These are phyloP conservation scores for Perodicticus potto DNA, from an alignment of 2,797 vertebrate genomes.

Conservation along the genomic window DNA sequence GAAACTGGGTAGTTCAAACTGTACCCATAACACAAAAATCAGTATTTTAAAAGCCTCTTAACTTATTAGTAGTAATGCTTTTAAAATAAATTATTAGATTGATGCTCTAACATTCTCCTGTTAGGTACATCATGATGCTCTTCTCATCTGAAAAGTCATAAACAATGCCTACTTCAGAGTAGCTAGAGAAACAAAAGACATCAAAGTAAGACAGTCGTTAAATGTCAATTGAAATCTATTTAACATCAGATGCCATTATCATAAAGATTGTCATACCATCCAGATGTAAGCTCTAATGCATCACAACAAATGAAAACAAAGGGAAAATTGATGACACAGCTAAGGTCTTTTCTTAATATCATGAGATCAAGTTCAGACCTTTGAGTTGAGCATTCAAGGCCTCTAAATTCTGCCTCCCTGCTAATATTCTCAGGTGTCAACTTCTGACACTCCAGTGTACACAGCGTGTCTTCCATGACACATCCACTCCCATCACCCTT, in stretches of 20 bases:
- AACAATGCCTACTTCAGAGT: neutral
- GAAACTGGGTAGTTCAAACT: neutral
- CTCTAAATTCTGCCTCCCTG: neutral
- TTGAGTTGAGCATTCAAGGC: neutral
- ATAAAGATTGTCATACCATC: neutral
- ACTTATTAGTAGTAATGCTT: neutral
- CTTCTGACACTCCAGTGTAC: neutral
- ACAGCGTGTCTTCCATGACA: neutral
- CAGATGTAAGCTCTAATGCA: neutral
- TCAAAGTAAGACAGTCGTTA: neutral
- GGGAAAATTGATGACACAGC: neutral
- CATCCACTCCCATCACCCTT: neutral
- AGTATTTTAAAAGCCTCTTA: neutral
- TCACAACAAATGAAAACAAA: neutral
- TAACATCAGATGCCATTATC: neutral
- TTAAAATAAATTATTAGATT: slow-evolving; percentile 44
- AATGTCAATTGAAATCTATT: slow-evolving; percentile 35
- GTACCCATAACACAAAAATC: slow-evolving; percentile 1
- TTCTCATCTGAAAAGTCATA: neutral
- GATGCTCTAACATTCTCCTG: slow-evolving; percentile 41
- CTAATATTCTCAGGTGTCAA: neutral
- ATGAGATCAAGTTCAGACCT: neutral
- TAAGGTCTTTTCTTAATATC: neutral
- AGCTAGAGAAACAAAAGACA: neutral
- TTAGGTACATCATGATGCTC: neutral